Conservation (phyloP, 2,113 vertebrate genomes). For the Acrocephalus arundinaceus region DNA sequence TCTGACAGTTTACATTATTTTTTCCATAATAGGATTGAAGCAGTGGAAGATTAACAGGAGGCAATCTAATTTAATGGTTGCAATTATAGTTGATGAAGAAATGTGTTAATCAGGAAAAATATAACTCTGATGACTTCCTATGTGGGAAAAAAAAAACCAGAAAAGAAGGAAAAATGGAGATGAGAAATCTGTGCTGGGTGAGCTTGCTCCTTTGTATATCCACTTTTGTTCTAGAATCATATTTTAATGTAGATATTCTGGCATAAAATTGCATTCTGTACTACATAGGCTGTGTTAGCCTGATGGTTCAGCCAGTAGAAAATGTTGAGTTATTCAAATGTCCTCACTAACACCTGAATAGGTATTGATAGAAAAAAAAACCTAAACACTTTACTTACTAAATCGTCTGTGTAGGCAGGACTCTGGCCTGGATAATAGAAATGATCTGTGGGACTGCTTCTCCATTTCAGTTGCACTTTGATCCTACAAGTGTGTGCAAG, state of each 20-base stretch:
- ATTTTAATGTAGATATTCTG: not conserved
- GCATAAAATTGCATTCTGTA: not conserved
- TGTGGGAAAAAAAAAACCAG: not conserved
- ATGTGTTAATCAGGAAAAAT: conserved; percentile 68
- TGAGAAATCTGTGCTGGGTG: conserved; percentile 1
- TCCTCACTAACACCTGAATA: not conserved
- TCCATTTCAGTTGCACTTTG: not conserved
- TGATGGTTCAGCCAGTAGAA: not conserved
- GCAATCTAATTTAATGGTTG: conserved; percentile 71
- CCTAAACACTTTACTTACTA: not conserved
- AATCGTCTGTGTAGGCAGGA: not conserved
- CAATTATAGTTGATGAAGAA: conserved; percentile 74
- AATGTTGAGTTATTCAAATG: not conserved
- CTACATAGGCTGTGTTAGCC: not conserved
- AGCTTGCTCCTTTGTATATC: not conserved
- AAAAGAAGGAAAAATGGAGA: not conserved
- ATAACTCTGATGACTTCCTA: conserved; percentile 53
- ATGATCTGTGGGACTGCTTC: not conserved
- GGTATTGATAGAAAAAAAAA: not conserved
- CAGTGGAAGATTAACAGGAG: conserved; percentile 65
- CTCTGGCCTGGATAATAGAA: not conserved
- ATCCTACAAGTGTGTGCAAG: not conserved
- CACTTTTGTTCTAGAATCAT: not conserved
- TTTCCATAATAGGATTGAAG: conserved; percentile 51
- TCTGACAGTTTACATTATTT: conserved; percentile 68